Percentiles rank a stretch among this genome's conserved stretches.
Evolutionary conservation across 2,113 vertebrate genomes (phyloP).

Genomic region (Rousettus leschenaultii): DNA sequence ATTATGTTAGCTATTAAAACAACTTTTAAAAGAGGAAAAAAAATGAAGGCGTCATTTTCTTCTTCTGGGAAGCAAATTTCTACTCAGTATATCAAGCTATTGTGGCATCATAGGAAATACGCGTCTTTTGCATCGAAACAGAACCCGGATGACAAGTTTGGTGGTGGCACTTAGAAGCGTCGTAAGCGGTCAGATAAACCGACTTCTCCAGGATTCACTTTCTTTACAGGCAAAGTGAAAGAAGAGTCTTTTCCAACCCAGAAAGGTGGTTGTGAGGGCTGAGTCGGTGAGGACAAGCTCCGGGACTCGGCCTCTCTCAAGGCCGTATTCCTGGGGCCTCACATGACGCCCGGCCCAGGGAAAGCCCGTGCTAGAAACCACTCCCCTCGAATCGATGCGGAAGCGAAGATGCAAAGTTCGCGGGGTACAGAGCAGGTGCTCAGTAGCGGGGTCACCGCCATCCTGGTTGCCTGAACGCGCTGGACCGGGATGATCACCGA

Average conservation of each 20-base stretch:
- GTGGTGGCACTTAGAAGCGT: neutral
- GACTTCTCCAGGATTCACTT: neutral
- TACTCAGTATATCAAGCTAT: neutral
- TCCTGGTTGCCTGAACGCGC: neutral
- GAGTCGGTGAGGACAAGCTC: neutral
- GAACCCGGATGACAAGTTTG: neutral
- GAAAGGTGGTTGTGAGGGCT: neutral
- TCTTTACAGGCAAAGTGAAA: neutral
- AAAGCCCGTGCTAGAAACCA: accelerated
- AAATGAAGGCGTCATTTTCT: neutral
- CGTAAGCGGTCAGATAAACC: neutral
- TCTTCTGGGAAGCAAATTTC: neutral
- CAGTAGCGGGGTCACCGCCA: accelerated
- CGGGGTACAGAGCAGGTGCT: accelerated
- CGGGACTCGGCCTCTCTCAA: accelerated
- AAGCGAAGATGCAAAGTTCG: neutral
- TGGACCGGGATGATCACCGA: too few relatives aligned
- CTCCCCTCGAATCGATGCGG: accelerated
- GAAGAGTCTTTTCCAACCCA: neutral
- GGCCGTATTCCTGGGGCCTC: accelerated
- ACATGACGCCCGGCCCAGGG: accelerated
- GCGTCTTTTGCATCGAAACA: neutral
- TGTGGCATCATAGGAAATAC: neutral
- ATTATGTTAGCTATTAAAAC: neutral
- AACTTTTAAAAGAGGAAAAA: neutral